Evolutionary conservation across 2,797 vertebrate species (phyloP), one percentile per base, ranked within the genome.

Genomic region (Sebastes trivittatus): DNA sequence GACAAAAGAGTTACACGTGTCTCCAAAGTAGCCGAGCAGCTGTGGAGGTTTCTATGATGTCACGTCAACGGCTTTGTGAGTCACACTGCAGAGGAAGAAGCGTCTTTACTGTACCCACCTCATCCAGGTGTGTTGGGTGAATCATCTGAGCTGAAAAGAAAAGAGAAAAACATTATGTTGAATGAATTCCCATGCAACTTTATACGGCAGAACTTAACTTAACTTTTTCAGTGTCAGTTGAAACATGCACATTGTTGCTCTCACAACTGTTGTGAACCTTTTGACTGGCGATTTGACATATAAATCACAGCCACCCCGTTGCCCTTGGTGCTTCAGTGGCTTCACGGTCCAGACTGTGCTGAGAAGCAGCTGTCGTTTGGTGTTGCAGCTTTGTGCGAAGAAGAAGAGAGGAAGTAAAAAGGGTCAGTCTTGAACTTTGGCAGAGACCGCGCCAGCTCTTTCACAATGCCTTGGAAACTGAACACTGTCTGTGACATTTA

Each of bases 401-500:
- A 42, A 42, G 38, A 67, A 70, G 72, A 85, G 73, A 77, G 77
- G 81, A 90, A 76, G 88, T 76, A 62, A 79, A 92, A 92, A 67
- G 49, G 84, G 87, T 91, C 85, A 56, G 83, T 75, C 70, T 78
- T 90, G 87, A 92, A 88, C 88, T 93, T 93, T 91, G 75, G 68
- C 60, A 60, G 78, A 83, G 72, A 55, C 68, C 22, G 66, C 0
- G 58, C 72, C 23, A 18, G 81, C 84, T 84, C 77, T 70, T 76
- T 87, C 77, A 88, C 84, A 88, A 88, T 83, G 81, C 77, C 64
- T 68, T 20, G 68, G 88, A 90, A 94, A 93, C 85, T 67, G 78
- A 83, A 91, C 87, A 88, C 83, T 22, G 78, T 76, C 80, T 84
- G 75, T 92, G 90, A 91, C 93, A 91, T 94, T 92, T 91, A 79